phyloP scores from a whole-genome alignment of 92 coral and sea anemone species.

The Umimayanthus chanpuru region DNA sequence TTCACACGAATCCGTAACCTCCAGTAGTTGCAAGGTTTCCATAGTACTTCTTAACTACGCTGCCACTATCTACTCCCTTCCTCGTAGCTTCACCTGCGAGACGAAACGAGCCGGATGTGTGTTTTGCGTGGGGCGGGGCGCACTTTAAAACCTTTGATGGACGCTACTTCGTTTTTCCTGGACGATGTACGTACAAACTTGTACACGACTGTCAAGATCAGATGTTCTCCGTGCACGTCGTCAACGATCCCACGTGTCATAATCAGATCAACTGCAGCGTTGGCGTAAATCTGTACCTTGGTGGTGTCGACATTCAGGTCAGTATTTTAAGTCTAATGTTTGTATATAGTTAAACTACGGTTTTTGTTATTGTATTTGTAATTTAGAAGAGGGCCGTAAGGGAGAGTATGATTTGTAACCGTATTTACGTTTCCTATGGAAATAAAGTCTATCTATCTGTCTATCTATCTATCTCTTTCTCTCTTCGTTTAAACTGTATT shows the following conservation, averaged over 20 bases:
- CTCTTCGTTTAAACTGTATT: no score
- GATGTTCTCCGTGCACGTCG: constrained; percentile 87
- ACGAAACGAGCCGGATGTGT: constrained; percentile 79
- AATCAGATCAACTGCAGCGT: constrained; percentile 65
- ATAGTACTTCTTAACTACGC: no score
- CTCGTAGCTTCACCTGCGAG: constrained; percentile 45
- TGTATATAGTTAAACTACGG: no score
- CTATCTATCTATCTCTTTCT: no score
- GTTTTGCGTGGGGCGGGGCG: constrained; percentile 82
- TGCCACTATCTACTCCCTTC: background rate
- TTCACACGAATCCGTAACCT: no score
- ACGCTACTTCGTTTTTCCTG: constrained; percentile 81
- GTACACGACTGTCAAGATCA: constrained; percentile 86
- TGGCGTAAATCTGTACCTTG: constrained; percentile 83
- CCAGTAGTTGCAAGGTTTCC: no score
- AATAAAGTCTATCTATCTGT: no score
- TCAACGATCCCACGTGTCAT: constrained; percentile 67
- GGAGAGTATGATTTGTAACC: no score
- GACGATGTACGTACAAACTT: constrained; percentile 94
- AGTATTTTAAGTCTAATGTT: background rate
- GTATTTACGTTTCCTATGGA: no score
- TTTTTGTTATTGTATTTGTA: background rate
- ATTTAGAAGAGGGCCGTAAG: no score
- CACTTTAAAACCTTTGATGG: constrained; percentile 90
- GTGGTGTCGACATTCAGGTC: constrained; percentile 86